Evolutionary conservation across 2,888 invertebrate species (phyloP).

Genomic region (Ophion slaviceki): DNA sequence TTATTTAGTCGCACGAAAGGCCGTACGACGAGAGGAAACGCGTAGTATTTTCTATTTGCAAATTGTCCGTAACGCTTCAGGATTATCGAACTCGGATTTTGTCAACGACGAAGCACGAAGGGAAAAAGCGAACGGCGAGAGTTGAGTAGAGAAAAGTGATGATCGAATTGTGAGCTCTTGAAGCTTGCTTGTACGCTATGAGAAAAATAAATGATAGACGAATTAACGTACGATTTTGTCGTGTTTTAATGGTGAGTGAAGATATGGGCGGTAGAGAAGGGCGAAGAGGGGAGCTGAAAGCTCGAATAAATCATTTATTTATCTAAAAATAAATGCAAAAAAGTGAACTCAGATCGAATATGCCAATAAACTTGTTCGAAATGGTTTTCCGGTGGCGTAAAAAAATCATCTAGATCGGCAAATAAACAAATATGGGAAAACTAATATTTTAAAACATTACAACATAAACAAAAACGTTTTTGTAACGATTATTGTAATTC

Average conservation of each 20-base stretch:
- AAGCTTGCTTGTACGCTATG: conserved; percentile 46
- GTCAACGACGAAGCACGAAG: background rate
- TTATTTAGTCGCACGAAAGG: conserved; percentile 19
- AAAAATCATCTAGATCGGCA: too few species aligned
- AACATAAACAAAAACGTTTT: too few species aligned
- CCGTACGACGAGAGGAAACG: background rate
- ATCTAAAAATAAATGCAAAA: too few species aligned
- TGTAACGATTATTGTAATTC: too few species aligned
- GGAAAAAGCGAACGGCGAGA: conserved; percentile 1
- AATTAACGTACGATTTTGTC: conserved; percentile 17
- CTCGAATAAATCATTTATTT: background rate
- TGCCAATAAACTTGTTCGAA: too few species aligned
- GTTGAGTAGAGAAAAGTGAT: conserved; percentile 35
- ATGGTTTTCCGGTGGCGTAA: too few species aligned
- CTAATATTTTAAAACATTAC: too few species aligned
- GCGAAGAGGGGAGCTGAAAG: background rate
- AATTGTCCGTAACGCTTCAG: background rate
- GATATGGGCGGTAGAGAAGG: too few species aligned
- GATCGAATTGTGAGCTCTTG: conserved; percentile 32
- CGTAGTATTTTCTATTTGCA: background rate
- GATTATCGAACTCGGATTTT: background rate
- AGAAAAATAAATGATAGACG: conserved; percentile 52
- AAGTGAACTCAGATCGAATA: too few species aligned
- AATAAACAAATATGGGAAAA: too few species aligned
- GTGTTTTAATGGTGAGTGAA: background rate